A percentile compares a stretch with the other conserved stretches of the same genome.
phyloP scores from a whole-genome alignment of 2,888 invertebrate genomes.

The Camptogramma bilineatum region DNA sequence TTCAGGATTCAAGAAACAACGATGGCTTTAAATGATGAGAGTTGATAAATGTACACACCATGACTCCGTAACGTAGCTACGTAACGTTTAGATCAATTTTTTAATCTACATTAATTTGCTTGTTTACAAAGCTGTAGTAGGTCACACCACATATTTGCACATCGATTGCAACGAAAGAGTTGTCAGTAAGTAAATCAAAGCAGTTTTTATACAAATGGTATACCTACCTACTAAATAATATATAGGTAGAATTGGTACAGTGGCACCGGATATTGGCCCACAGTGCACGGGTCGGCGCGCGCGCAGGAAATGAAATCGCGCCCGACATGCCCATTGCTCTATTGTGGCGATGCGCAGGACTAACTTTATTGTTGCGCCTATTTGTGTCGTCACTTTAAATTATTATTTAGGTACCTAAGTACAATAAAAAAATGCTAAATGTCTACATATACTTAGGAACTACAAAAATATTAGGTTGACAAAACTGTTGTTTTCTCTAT shows the following conservation, averaged over 20 bases:
- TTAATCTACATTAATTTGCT: too few relatives aligned
- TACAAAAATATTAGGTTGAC: too few relatives aligned
- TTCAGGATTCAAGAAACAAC: too few relatives aligned
- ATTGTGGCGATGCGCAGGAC: constrained; percentile 65
- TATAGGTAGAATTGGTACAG: constrained; percentile 54
- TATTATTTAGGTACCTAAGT: constrained; percentile 2
- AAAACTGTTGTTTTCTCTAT: too few relatives aligned
- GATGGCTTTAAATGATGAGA: too few relatives aligned
- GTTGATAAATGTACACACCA: too few relatives aligned
- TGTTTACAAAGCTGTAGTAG: too few relatives aligned
- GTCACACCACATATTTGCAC: neutral
- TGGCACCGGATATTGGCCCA: constrained; percentile 74
- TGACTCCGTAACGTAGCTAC: too few relatives aligned
- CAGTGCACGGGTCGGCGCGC: constrained; percentile 73
- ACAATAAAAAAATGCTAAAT: too few relatives aligned
- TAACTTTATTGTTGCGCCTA: constrained; percentile 32
- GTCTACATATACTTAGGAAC: too few relatives aligned
- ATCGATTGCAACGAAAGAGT: neutral
- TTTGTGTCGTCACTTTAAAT: constrained; percentile 21
- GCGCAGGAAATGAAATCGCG: constrained; percentile 83
- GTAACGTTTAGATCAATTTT: too few relatives aligned
- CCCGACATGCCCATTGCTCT: constrained; percentile 73
- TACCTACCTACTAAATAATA: constrained; percentile 41
- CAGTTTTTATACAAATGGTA: neutral
- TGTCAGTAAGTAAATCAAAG: neutral